Evolutionary conservation across 2,113 vertebrate genomes (phyloP), one percentile per base, ranked within the genome.

Genomic region (Upupa epops): DNA sequence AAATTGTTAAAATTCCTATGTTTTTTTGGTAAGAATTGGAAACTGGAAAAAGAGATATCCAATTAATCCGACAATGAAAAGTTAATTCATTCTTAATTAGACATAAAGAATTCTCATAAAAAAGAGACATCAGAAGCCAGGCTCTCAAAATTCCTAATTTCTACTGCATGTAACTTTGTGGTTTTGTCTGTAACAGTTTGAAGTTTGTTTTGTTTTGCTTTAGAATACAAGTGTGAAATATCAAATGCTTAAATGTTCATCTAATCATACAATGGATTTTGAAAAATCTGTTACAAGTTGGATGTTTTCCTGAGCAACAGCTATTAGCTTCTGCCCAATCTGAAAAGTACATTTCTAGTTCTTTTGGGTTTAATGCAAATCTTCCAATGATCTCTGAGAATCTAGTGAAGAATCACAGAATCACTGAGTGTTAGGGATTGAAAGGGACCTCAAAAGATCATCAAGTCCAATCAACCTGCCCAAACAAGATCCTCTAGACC

Each of bases 231-330:
- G 4, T 28, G 19, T 48, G 89, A 92, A 55, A 69, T 66, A 79
- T 66, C n/a, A 83, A 93, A 86, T 65, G 66, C 61, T 90, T 86
- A 88, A 65, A 72, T 79, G 55, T 90, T 92, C 92, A 90, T 82
- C 20, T 65, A 87, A 70, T 32, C 70, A 76, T 63, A 86, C 40
- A 94, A 89, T 51, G 51, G 48, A 15, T 42, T 52, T 85, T 89
- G 46, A 90, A 95, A 94, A 96, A 96, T 70, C 77, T 87, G 81
- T 82, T 92, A 74, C 37, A 93, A 87, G 84, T 77, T 92, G 34
- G 59, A 85, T 73, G 52, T 65, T 95, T 90, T 95, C 74, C 55
- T 49, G 26, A 95, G 42, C 66, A 92, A 90, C 40, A 55, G 61
- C 54, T 75, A 58, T 61, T 48, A 82, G 58, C 26, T 84, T 84